These are phyloP conservation scores for Schizothorax lantsangensis DNA, from an alignment of 2,797 vertebrate genomes.

Conservation along the genomic window DNA sequence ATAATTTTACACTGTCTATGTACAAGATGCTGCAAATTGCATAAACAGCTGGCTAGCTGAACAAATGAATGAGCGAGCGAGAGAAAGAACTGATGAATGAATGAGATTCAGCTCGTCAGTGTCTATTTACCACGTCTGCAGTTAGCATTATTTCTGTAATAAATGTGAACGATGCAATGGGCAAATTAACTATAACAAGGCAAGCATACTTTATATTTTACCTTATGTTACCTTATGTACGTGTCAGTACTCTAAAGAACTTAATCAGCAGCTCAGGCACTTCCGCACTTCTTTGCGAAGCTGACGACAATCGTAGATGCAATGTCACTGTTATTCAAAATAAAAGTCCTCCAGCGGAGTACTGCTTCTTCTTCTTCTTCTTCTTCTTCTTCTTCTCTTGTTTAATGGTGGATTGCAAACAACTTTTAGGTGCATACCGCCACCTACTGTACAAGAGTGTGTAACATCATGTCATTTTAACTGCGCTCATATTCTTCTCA, in stretches of 20 bases:
- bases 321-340: background rate
- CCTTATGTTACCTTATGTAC: conserved; percentile 19
- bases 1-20: background rate
- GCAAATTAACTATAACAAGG: background rate
- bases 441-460: no score
- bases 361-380: no score
- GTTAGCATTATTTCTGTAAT: background rate
- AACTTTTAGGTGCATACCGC: no score
- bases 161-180: background rate
- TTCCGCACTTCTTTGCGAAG: conserved; percentile 32
- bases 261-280: background rate
- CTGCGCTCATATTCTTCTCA: no score
- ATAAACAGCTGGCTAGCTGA: background rate
- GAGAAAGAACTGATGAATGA: background rate
- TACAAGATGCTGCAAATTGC: background rate
- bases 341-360: background rate
- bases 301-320: background rate
- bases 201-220: background rate
- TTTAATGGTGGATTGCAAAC: no score
- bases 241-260: conserved; percentile 24
- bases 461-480: no score
- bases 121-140: background rate
- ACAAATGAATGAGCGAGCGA: background rate
- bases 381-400: no score
- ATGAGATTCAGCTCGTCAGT: background rate